Evolutionary conservation across 2,113 vertebrate species (phyloP).

Genomic region (Rallus limicola): DNA sequence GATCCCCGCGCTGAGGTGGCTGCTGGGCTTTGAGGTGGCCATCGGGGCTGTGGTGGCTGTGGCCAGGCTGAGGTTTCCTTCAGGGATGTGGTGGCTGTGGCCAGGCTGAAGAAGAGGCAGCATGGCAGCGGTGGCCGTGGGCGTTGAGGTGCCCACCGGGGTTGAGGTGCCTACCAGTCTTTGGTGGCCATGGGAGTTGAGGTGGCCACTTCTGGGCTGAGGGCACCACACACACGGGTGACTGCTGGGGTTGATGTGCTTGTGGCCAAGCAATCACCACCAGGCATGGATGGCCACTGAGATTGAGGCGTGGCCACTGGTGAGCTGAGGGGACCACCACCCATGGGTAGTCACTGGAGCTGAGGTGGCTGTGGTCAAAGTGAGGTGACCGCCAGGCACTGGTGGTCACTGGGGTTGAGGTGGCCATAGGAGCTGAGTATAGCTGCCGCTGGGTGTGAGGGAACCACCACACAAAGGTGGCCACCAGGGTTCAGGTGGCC

Average conservation of each 20-base stretch:
- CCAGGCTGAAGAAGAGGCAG: too few relatives aligned
- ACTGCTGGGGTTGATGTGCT: not conserved
- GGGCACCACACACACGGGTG: not conserved
- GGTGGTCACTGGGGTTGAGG: not conserved
- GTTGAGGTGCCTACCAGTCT: not conserved
- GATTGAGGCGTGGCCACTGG: not conserved
- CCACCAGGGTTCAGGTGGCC: not conserved
- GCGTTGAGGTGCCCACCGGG: not conserved
- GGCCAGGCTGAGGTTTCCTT: not conserved
- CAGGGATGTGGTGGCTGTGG: too few relatives aligned
- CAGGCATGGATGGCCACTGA: not conserved
- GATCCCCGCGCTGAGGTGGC: not conserved
- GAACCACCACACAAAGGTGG: not conserved
- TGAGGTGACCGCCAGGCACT: rapidly evolving
- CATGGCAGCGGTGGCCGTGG: not conserved
- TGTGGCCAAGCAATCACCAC: too few relatives aligned
- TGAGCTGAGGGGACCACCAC: not conserved
- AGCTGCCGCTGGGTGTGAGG: too few relatives aligned
- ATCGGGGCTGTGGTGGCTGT: too few relatives aligned
- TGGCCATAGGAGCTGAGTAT: not conserved
- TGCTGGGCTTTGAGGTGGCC: not conserved
- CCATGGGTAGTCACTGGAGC: rapidly evolving
- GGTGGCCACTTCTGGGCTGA: not conserved
- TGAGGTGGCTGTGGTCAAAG: not conserved
- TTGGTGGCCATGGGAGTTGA: not conserved